Evolutionary conservation across 2,888 invertebrate species (phyloP), one percentile per base, ranked within the genome.

Genomic region (Epinotia brunnichana): DNA sequence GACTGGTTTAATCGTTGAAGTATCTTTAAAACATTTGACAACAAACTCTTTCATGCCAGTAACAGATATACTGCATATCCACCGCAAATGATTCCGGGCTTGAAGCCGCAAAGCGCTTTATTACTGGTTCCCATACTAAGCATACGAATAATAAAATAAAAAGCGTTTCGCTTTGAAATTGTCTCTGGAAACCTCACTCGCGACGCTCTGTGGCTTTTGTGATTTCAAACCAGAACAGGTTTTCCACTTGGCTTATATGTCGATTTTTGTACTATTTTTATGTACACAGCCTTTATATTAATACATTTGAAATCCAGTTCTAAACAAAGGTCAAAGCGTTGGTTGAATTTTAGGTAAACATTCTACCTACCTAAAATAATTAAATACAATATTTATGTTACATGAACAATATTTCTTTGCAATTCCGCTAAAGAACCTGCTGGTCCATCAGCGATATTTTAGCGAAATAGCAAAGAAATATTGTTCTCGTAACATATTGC

Each of bases 201-300:
- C 70, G 73, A 72, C 73, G 74, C 73, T 78, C 75, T 79, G 79
- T 76, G 77, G 79, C 76, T 77, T 80, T 79, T 79, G 74, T 78
- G 77, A 74, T 73, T 53, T 53, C 74, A 74, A 75, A 59, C 56
- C 67, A 48, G 70, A 17, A n/a, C 24, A 44, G 53, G 74, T 75
- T 77, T 70, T 79, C 77, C 77, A 78, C 29, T 75, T 74, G 70
- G 19, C 24, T 29, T 71, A 24, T 41, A 17, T 60, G 54, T 57
- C 0, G 5, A 60, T 11, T 24, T 68, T 59, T 59, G 11, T 35
- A 57, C 29, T 48, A 59, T 59, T 59, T 59, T 59, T 68, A 41
- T n/a, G 2, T 21, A 61, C 21, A 21, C 17, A 17, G 19, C 44
- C n/a, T 61, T 24, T 61, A 24, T 24, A 24, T 48, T 24, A n/a